phyloP scores from a whole-genome alignment of 2,888 invertebrate genomes.

The Cataglyphis albicans region DNA sequence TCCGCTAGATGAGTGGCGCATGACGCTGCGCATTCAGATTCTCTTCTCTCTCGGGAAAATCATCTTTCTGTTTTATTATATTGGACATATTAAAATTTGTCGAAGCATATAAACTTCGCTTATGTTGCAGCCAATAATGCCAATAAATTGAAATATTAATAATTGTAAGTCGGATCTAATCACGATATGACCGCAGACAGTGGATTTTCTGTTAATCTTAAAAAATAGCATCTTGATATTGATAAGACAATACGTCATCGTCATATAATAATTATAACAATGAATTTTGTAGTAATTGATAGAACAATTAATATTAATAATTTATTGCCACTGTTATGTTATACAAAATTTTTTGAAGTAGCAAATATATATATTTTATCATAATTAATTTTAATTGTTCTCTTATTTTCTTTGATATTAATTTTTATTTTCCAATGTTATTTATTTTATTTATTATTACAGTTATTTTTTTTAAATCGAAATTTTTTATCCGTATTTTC shows the following conservation, averaged over 20 bases:
- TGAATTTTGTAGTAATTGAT: not conserved
- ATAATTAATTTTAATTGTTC: not conserved
- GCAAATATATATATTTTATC: not conserved
- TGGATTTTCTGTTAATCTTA: too few species aligned
- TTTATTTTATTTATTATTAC: not conserved
- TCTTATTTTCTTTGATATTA: not conserved
- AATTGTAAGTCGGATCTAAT: conserved; percentile 4
- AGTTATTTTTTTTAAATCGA: not conserved
- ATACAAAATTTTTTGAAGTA: not conserved
- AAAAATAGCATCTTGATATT: not conserved
- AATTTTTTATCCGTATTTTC: not conserved
- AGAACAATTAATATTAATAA: not conserved
- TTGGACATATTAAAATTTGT: conserved; percentile 16
- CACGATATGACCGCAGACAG: not conserved
- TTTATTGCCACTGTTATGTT: not conserved
- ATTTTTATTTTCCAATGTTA: not conserved
- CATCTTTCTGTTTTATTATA: not conserved
- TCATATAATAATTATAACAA: not conserved
- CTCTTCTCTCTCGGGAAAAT: not conserved
- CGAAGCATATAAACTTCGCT: not conserved
- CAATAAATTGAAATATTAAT: not conserved
- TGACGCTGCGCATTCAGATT: conserved; percentile 23
- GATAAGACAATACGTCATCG: not conserved
- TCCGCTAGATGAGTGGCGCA: conserved; percentile 26
- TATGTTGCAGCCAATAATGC: not conserved